phyloP scores from a whole-genome alignment of 35 echinoderm and acorn worm species.

The Diadema setosum region DNA sequence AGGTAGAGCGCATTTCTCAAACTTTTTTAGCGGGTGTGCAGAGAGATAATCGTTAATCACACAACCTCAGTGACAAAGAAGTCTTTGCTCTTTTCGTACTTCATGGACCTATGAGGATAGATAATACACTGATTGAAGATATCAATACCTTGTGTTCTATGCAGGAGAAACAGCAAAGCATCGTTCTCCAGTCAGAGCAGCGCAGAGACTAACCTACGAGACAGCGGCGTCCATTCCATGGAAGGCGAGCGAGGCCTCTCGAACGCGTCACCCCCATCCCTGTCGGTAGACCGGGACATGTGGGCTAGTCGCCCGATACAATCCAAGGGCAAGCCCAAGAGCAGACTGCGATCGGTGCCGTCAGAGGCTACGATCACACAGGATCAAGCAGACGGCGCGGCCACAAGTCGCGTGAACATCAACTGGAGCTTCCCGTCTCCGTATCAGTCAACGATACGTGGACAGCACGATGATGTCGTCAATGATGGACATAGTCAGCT shows the following conservation, averaged over 20 bases:
- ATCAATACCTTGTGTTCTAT: too few relatives aligned
- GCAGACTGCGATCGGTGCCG: not conserved
- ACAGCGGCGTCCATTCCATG: slow-evolving; percentile 18
- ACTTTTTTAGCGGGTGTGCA: too few relatives aligned
- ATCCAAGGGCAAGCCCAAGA: not conserved
- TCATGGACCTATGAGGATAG: too few relatives aligned
- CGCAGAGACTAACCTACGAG: not conserved
- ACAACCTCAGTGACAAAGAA: too few relatives aligned
- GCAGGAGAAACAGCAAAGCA: slow-evolving; percentile 22
- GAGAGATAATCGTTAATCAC: too few relatives aligned
- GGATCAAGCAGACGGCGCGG: not conserved
- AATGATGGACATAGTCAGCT: not conserved
- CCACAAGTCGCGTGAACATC: not conserved
- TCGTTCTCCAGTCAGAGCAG: not conserved
- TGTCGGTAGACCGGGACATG: not conserved
- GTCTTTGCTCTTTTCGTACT: too few relatives aligned
- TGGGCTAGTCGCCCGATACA: not conserved
- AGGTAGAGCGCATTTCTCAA: too few relatives aligned
- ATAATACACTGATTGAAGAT: too few relatives aligned
- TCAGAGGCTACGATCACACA: not conserved
- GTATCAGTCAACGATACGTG: not conserved
- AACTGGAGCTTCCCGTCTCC: not conserved
- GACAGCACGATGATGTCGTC: not conserved
- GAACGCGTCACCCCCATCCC: not conserved
- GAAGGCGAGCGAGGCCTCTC: not conserved